phyloP scores from a whole-genome alignment of 2,113 vertebrate species.

The Larimichthys polyactis region DNA sequence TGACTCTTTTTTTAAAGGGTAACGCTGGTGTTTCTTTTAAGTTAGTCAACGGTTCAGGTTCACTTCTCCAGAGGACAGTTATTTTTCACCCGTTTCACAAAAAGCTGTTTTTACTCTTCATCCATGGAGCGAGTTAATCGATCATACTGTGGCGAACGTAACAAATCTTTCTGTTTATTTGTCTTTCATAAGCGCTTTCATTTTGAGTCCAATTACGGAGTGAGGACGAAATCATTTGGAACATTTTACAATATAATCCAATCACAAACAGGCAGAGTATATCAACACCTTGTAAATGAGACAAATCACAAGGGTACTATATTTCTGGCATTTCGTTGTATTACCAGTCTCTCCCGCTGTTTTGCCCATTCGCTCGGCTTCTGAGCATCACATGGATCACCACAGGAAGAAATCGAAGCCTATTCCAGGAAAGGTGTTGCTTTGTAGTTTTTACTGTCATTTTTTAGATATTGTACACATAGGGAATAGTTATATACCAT shows the following conservation, averaged over 20 bases:
- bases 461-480: neutral
- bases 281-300: neutral
- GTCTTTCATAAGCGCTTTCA: neutral
- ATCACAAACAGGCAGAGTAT: neutral
- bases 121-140: neutral
- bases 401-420: neutral
- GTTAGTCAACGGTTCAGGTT: slow-evolving; percentile 26
- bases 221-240: slow-evolving; percentile 11
- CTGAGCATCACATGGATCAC: neutral
- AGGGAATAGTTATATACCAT: no score
- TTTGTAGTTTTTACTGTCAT: neutral
- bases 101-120: slow-evolving; percentile 3
- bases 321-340: neutral
- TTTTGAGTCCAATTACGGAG: slow-evolving; percentile 14
- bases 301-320: neutral
- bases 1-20: slow-evolving; percentile 26
- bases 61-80: neutral
- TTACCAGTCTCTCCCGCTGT: neutral
- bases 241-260: neutral
- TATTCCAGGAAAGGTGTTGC: neutral
- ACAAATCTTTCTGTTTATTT: neutral
- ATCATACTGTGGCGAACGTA: neutral
- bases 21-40: slow-evolving; percentile 5
- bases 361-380: no score
- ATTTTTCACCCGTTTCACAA: neutral